These are phyloP conservation scores for Apis florea DNA, from an alignment of 1,140 invertebrate genomes.

Conservation along the genomic window DNA sequence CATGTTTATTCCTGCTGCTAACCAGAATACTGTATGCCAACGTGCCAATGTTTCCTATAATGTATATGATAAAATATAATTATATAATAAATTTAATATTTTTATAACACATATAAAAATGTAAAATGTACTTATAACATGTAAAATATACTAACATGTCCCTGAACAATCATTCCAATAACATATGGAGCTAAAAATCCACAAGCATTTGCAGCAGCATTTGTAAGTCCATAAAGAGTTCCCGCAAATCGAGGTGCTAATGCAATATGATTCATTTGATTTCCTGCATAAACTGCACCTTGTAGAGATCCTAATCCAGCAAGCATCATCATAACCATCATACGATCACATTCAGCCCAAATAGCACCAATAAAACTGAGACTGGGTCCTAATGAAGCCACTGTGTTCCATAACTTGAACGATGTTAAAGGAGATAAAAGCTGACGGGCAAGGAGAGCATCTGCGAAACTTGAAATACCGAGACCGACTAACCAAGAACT, in stretches of 20 bases:
- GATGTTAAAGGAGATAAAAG: constrained; percentile 84
- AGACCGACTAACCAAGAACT: constrained; percentile 86
- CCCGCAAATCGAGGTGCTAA: constrained; percentile 92
- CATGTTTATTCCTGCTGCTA: constrained; percentile 90
- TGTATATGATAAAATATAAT: constrained; percentile 17
- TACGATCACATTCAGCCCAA: constrained; percentile 88
- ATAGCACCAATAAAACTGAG: constrained; percentile 88
- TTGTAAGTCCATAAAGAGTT: constrained; percentile 93
- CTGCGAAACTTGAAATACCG: constrained; percentile 85
- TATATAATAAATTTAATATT: constrained; percentile 3
- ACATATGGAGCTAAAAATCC: constrained; percentile 93
- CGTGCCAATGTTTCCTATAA: constrained; percentile 89
- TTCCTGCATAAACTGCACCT: constrained; percentile 88
- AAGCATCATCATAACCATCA: constrained; percentile 86
- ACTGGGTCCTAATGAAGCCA: constrained; percentile 87
- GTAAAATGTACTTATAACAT: neutral
- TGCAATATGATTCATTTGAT: constrained; percentile 94
- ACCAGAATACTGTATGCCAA: constrained; percentile 94
- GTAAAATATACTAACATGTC: constrained; percentile 84
- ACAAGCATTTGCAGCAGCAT: constrained; percentile 92
- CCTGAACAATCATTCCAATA: constrained; percentile 86
- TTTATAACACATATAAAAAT: neutral
- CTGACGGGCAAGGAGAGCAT: constrained; percentile 84
- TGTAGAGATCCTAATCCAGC: constrained; percentile 86
- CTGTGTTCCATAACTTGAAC: constrained; percentile 89